phyloP scores from a whole-genome alignment of 2,888 invertebrate species.

The Margaritifera margaritifera region DNA sequence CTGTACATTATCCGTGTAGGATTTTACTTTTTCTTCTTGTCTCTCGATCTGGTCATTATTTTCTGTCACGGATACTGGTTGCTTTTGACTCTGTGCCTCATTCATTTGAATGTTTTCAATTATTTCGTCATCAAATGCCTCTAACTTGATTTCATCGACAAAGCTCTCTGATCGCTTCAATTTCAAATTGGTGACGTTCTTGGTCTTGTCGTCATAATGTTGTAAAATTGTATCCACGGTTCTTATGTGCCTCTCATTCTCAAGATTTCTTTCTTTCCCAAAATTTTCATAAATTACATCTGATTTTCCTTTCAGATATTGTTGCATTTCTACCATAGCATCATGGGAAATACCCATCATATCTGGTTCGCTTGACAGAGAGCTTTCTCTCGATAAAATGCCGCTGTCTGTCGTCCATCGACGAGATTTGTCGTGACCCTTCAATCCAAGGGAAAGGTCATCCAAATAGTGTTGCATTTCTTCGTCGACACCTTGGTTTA shows the following conservation, averaged over 20 bases:
- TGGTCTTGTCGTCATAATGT: no score
- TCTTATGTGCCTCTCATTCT: no score
- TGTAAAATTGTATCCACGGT: no score
- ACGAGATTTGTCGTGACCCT: constrained; percentile 4
- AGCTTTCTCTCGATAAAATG: constrained; percentile 29
- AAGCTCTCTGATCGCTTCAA: no score
- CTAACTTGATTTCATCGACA: background rate
- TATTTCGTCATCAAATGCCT: background rate
- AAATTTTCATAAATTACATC: constrained; percentile 16
- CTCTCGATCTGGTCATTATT: no score
- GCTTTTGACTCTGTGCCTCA: no score
- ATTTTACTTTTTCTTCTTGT: no score
- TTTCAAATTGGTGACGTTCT: no score
- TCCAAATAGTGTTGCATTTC: constrained; percentile 10
- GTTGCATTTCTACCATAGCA: constrained; percentile 24
- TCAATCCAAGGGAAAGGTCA: background rate
- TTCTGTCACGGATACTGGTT: no score
- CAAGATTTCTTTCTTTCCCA: constrained; percentile 9
- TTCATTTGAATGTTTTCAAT: background rate
- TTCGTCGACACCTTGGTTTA: background rate
- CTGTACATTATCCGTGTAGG: background rate
- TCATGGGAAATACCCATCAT: constrained; percentile 12
- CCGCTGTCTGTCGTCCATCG: constrained; percentile 31
- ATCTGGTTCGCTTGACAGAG: constrained; percentile 32
- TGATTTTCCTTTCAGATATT: constrained; percentile 26